Evolutionary conservation across 2,797 vertebrate species (phyloP).

Genomic region (Rhyacichthys aspro): DNA sequence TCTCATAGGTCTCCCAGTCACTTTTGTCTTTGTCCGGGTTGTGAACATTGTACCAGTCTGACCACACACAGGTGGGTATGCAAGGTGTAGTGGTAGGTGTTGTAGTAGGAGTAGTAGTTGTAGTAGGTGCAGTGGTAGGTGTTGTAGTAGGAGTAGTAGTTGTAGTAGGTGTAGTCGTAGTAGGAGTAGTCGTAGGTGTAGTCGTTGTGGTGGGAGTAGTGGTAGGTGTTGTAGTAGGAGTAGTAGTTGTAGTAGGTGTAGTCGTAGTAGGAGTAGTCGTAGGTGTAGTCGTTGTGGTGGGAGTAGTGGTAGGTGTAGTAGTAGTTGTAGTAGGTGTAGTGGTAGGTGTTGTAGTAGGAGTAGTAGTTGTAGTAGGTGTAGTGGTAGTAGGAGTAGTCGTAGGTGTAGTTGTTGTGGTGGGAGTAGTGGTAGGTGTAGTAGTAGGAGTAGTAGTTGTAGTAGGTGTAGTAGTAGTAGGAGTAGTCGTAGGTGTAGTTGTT

Average conservation of each 20-base stretch:
- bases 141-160: constrained; percentile 30
- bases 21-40: not conserved
- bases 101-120: not conserved
- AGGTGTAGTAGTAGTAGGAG: not conserved
- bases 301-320: not conserved
- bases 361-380: not conserved
- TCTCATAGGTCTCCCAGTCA: constrained; percentile 79
- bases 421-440: not conserved
- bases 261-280: not conserved
- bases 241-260: not conserved
- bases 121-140: not conserved
- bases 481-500: not conserved
- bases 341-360: not conserved
- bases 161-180: constrained; percentile 10
- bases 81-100: constrained; percentile 29
- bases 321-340: not conserved
- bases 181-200: rapidly evolving
- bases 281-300: not conserved
- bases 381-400: constrained; percentile 7
- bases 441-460: not conserved
- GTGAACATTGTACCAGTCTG: constrained; percentile 75
- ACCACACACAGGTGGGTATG: constrained; percentile 64
- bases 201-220: not conserved
- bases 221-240: not conserved
- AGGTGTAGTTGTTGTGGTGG: constrained; percentile 7